Evolutionary conservation across 2,888 invertebrate species (phyloP).

Genomic region (Chymomyza caudatula): DNA sequence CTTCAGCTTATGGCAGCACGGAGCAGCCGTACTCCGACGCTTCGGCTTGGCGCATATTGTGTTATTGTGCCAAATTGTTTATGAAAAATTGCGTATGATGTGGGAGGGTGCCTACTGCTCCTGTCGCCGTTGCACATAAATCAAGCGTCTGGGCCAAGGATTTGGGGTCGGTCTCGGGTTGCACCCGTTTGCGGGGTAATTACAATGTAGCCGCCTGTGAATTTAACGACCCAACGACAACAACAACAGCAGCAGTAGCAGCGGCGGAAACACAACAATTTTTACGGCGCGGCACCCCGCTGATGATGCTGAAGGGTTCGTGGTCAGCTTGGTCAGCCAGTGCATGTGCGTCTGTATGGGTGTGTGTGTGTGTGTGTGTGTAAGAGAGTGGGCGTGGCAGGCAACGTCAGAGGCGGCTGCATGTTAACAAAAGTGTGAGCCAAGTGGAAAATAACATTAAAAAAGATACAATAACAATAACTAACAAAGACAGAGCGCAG

Average conservation of each 20-base stretch:
- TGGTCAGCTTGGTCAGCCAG: not conserved
- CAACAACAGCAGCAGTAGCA: constrained; percentile 43
- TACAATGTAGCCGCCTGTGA: constrained; percentile 73
- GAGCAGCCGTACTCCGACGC: not conserved
- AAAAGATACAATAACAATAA: constrained; percentile 70
- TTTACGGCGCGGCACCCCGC: constrained; percentile 34
- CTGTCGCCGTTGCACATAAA: constrained; percentile 58
- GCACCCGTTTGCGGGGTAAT: constrained; percentile 47
- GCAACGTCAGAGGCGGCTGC: constrained; percentile 34
- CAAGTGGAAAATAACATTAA: constrained; percentile 74
- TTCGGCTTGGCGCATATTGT: too few relatives aligned
- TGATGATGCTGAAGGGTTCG: constrained; percentile 21
- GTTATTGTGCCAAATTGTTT: constrained; percentile 72
- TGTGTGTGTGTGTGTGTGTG: not conserved
- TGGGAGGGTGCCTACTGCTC: constrained; percentile 23
- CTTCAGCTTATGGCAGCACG: not conserved
- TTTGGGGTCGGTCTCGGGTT: constrained; percentile 53
- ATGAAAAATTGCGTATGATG: constrained; percentile 63
- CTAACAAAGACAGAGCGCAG: constrained; percentile 65
- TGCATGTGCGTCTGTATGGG: not conserved
- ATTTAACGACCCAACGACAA: constrained; percentile 59
- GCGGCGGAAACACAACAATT: constrained; percentile 60
- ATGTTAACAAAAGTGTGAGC: constrained; percentile 70
- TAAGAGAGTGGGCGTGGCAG: constrained; percentile 1
- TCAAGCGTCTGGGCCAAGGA: constrained; percentile 66